Evolutionary conservation across 2,113 vertebrate genomes (phyloP).

Genomic region (Spea multiplicata): DNA sequence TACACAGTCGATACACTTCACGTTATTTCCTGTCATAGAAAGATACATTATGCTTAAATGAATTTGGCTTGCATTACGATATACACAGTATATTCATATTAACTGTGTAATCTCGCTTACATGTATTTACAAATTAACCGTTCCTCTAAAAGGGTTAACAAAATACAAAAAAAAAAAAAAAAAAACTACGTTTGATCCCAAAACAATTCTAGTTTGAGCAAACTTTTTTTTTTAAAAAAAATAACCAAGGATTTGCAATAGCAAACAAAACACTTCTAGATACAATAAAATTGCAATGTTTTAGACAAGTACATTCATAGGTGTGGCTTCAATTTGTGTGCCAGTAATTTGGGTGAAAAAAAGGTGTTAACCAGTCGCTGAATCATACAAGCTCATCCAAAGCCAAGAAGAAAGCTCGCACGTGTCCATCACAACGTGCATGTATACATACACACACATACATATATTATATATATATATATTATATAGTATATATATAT

Average conservation of each 20-base stretch:
- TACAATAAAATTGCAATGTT: conserved; percentile 1
- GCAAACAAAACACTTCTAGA: conserved; percentile 5
- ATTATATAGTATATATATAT: no score
- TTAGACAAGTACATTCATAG: neutral
- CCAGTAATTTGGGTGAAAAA: conserved; percentile 8
- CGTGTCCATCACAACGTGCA: no score
- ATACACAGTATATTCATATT: conserved; percentile 65
- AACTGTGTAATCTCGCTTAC: conserved; percentile 42
- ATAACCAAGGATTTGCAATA: conserved; percentile 1
- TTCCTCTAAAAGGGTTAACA: neutral
- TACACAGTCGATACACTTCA: conserved; percentile 61
- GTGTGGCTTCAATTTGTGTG: neutral
- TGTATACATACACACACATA: no score
- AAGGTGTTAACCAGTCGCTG: conserved; percentile 3
- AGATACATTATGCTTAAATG: conserved; percentile 51
- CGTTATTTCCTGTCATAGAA: conserved; percentile 61
- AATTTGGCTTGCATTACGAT: conserved; percentile 53
- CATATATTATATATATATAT: no score
- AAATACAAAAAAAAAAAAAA: neutral
- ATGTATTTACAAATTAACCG: conserved; percentile 8
- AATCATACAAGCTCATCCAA: neutral
- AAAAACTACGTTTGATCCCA: neutral
- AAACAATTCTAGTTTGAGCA: neutral
- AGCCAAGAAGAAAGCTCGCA: no score
- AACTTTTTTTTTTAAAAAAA: neutral